phyloP scores from a whole-genome alignment of 2,113 vertebrate genomes.

The Orcinus orca region DNA sequence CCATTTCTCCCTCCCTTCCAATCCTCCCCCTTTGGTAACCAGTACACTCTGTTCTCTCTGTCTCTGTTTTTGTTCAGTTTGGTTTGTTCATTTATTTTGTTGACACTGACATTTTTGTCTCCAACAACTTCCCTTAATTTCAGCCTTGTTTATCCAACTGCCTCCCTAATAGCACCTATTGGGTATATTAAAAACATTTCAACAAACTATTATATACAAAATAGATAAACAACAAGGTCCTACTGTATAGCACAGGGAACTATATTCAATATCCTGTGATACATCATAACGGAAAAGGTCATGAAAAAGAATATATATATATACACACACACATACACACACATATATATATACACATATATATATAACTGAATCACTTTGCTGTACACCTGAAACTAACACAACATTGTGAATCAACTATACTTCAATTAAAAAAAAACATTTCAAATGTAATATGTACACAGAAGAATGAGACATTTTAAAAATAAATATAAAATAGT shows the following conservation, averaged over 20 bases:
- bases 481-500: neutral
- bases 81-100: neutral
- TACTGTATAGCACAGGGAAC: neutral
- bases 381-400: neutral
- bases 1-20: neutral
- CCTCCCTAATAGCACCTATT: neutral
- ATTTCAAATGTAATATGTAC: neutral
- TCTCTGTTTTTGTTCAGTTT: neutral
- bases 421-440: neutral
- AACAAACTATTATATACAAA: neutral
- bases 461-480: neutral
- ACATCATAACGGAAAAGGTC: neutral
- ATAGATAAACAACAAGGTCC: neutral
- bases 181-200: neutral
- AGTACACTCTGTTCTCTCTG: neutral
- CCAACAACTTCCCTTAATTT: neutral
- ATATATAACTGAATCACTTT: neutral
- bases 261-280: neutral
- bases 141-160: neutral
- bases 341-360: neutral
- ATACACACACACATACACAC: fast-evolving
- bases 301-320: neutral
- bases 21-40: neutral
- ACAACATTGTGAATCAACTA: neutral
- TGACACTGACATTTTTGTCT: neutral